These are phyloP conservation scores for Allobates femoralis DNA, from an alignment of 2,797 vertebrate genomes.

Conservation along the genomic window DNA sequence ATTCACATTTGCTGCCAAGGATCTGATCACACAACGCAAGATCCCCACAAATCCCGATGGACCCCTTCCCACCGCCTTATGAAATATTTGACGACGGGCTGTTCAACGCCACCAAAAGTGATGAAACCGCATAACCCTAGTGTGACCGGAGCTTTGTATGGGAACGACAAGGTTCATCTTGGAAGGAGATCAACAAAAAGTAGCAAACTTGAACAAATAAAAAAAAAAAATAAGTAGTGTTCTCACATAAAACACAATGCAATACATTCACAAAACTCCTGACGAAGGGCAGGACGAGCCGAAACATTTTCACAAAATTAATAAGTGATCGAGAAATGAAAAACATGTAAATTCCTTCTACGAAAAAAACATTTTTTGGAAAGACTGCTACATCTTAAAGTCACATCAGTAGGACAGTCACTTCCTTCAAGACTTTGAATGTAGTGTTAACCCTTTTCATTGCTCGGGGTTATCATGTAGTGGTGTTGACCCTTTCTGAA, in stretches of 20 bases:
- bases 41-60: background rate
- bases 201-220: background rate
- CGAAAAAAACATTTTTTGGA: no score
- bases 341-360: conserved; percentile 22
- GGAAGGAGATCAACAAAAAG: background rate
- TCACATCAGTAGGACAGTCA: background rate
- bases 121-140: background rate
- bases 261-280: conserved; percentile 54
- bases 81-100: background rate
- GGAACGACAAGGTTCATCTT: background rate
- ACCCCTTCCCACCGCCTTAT: background rate
- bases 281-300: conserved; percentile 25
- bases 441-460: background rate
- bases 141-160: background rate
- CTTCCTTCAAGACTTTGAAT: conserved; percentile 13
- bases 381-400: conserved; percentile 25
- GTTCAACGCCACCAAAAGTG: background rate
- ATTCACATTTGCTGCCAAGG: background rate
- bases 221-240: conserved; percentile 35
- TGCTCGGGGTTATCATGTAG: background rate
- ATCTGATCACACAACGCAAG: background rate
- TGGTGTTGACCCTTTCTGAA: background rate
- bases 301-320: conserved; percentile 46
- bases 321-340: background rate
- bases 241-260: background rate